Conservation (phyloP, 2,888 invertebrate species). For the Mesoligia furuncula region DNA sequence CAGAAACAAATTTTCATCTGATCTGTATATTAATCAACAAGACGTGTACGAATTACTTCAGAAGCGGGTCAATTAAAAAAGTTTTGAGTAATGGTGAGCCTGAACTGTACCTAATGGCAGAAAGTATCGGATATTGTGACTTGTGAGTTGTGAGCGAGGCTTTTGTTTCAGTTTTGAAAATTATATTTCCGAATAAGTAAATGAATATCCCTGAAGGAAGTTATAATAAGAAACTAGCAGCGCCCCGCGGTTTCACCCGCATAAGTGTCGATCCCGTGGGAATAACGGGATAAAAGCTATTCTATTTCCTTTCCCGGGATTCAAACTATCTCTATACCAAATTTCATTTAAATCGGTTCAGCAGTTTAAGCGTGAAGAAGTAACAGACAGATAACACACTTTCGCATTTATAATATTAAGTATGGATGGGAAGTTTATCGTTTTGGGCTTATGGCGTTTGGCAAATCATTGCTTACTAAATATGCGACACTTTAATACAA, state of each 20-base stretch:
- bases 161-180: slow-evolving; percentile 40
- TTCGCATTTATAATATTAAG: too few relatives aligned
- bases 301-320: too few relatives aligned
- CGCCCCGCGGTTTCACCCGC: too few relatives aligned
- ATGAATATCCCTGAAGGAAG: slow-evolving; percentile 19
- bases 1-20: slow-evolving; percentile 22
- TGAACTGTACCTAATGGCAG: slow-evolving; percentile 37
- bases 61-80: slow-evolving; percentile 64
- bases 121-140: slow-evolving; percentile 52
- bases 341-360: too few relatives aligned
- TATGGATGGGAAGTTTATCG: not conserved
- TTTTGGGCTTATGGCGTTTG: not conserved
- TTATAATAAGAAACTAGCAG: not conserved
- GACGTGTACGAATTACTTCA: slow-evolving; percentile 42
- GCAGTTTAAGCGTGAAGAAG: too few relatives aligned
- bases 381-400: too few relatives aligned
- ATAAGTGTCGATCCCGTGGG: too few relatives aligned
- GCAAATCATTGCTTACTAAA: slow-evolving; percentile 7
- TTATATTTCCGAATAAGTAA: slow-evolving; percentile 38
- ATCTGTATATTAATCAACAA: slow-evolving; percentile 54
- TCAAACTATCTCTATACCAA: too few relatives aligned
- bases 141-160: slow-evolving; percentile 28
- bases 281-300: too few relatives aligned
- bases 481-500: not conserved
- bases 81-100: slow-evolving; percentile 59